Evolutionary conservation across 2,888 invertebrate genomes (phyloP), one percentile per base, ranked within the genome.

Genomic region (Nomada fucata): DNA sequence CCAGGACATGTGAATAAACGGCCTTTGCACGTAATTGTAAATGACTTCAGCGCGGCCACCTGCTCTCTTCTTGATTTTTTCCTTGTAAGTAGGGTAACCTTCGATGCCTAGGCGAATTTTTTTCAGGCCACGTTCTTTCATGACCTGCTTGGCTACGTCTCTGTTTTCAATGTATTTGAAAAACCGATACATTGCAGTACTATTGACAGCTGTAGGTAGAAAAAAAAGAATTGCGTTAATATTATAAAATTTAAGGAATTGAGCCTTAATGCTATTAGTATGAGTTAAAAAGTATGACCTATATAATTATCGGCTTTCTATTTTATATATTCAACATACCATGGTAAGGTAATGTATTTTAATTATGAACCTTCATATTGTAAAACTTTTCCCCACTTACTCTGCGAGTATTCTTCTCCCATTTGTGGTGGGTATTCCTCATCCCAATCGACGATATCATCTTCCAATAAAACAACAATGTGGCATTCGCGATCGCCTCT

Each of bases 151-250:
- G 10, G 99, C 99, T 9, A 99, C 99, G 93, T 99, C 99, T 70
- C 99, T 95, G 93, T 99, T 99, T 94, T 99, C 99, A 84, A 99
- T 99, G 94, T 99, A 99, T 93, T 99, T 99, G 95, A 99, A 99
- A 95, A 99, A 99, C 87, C 99, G 95, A 94, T 99, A 98, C 95
- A 99, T 97, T 59, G 98, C 97, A 5, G 99, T 99, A 91, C 98
- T 98, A 92, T 98, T 96, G 65, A 99, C 98, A 78, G 99, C 97
- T 97, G 93, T n/a, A 94, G 94, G 76, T 85, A 84, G 86, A 78
- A 18, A 63, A 68, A 68, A 61, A n/a, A 20, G 0, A 26, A 15
- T 20, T 18, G 18, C 23, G 29, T 36, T 57, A 47, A 65, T 4
- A 47, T 7, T 11, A 36, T 7, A 36, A 36, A 13, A 13, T 47